Percentiles rank a stretch among this genome's conserved stretches.
These are phyloP conservation scores for Oscarella lobularis DNA, from an alignment of 37 sponge, comb jelly and placozoan species.

Conservation along the genomic window DNA sequence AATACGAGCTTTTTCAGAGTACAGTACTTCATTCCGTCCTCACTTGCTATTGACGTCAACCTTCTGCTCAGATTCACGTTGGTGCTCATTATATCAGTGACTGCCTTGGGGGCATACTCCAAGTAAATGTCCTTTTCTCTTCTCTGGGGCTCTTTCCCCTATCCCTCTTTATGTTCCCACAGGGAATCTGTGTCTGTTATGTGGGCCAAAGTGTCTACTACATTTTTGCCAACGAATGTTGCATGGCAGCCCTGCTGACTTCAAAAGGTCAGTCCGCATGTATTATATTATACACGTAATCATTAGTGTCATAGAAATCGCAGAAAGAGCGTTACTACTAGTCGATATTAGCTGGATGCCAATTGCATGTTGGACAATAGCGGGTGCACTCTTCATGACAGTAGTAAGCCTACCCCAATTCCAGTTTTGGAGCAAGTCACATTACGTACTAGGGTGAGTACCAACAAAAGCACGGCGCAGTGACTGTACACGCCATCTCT, in stretches of 20 bases:
- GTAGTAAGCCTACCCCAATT: background rate
- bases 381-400: background rate
- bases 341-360: background rate
- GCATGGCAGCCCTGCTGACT: background rate
- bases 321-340: background rate
- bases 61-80: background rate
- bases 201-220: background rate
- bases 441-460: background rate
- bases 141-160: no score
- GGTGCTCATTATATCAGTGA: background rate
- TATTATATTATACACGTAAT: background rate
- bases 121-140: no score
- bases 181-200: background rate
- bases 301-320: background rate
- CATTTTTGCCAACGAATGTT: background rate
- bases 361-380: background rate
- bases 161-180: no score
- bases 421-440: background rate
- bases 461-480: background rate
- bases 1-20: background rate
- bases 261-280: no score
- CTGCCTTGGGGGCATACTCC: background rate
- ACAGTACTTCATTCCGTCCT: background rate
- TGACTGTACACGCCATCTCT: background rate
- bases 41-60: background rate